Conservation (phyloP, 2,797 vertebrate species). For the Coregonus sp. region DNA sequence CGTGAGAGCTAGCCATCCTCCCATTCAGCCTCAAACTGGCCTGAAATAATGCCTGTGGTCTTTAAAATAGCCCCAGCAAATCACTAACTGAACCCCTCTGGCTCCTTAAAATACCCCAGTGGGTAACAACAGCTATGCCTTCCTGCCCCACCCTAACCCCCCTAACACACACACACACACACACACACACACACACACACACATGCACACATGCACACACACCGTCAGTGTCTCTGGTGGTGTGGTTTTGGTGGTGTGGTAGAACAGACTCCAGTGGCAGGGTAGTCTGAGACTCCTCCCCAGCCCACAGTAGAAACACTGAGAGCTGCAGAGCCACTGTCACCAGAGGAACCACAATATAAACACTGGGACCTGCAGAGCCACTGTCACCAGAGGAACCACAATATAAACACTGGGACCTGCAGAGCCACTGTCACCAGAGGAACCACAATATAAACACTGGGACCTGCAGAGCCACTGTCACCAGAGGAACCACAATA, state of each 20-base stretch:
- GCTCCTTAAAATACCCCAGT: slow-evolving; percentile 53
- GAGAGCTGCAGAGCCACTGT: too few relatives aligned
- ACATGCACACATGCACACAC: neutral
- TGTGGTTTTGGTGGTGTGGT: slow-evolving; percentile 25
- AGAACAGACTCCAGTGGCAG: slow-evolving; percentile 35
- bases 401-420: too few relatives aligned
- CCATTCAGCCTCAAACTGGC: slow-evolving; percentile 22
- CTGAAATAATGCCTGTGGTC: slow-evolving; percentile 34
- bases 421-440: too few relatives aligned
- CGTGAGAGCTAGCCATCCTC: slow-evolving; percentile 25
- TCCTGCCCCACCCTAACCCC: slow-evolving; percentile 46
- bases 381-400: too few relatives aligned
- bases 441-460: slow-evolving; percentile 33
- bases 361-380: too few relatives aligned
- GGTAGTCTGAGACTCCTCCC: slow-evolving; percentile 49
- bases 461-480: too few relatives aligned
- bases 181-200: neutral
- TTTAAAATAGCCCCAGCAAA: slow-evolving; percentile 56
- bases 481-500: slow-evolving; percentile 46
- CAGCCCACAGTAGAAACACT: slow-evolving; percentile 45
- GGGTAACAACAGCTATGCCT: slow-evolving; percentile 44
- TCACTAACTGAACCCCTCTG: slow-evolving; percentile 56
- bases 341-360: too few relatives aligned
- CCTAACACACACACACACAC: slow-evolving; percentile 5
- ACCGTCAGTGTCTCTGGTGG: slow-evolving; percentile 16